phyloP scores from a whole-genome alignment of 2,113 vertebrate genomes.

The Tiliqua scincoides region DNA sequence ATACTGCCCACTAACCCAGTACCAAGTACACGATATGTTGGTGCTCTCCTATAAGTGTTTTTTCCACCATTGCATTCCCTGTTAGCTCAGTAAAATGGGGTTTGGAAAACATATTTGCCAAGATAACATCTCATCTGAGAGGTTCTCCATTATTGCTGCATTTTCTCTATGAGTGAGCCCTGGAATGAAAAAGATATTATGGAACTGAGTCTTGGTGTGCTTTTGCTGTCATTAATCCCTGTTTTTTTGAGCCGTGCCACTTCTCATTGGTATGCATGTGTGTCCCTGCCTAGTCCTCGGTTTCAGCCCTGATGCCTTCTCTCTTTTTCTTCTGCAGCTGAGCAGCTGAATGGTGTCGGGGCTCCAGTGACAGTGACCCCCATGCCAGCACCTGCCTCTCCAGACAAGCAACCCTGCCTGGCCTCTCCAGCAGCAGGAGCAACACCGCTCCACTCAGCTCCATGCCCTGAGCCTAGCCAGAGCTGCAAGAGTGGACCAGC shows the following conservation, averaged over 20 bases:
- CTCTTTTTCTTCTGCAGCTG: not conserved
- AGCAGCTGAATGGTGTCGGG: conserved; percentile 19
- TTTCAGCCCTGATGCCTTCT: not conserved
- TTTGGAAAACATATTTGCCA: not conserved
- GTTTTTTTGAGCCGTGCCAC: not conserved
- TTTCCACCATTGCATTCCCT: no score
- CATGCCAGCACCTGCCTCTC: not conserved
- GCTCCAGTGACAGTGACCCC: not conserved
- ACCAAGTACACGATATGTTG: no score
- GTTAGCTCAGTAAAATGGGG: no score
- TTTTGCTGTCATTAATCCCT: not conserved
- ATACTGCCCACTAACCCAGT: not conserved
- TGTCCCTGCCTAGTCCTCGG: not conserved
- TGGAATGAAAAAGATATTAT: not conserved
- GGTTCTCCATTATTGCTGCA: not conserved
- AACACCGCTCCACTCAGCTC: not conserved
- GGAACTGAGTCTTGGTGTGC: not conserved
- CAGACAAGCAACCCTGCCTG: conserved; percentile 7
- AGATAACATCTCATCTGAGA: not conserved
- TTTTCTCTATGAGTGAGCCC: not conserved
- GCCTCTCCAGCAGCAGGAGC: not conserved
- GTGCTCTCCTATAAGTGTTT: no score
- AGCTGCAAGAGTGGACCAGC: not conserved
- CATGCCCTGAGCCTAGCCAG: not conserved
- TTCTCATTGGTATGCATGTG: not conserved